These are phyloP conservation scores for Sebastes aleutianus DNA, from an alignment of 2,797 vertebrate genomes.

Conservation along the genomic window DNA sequence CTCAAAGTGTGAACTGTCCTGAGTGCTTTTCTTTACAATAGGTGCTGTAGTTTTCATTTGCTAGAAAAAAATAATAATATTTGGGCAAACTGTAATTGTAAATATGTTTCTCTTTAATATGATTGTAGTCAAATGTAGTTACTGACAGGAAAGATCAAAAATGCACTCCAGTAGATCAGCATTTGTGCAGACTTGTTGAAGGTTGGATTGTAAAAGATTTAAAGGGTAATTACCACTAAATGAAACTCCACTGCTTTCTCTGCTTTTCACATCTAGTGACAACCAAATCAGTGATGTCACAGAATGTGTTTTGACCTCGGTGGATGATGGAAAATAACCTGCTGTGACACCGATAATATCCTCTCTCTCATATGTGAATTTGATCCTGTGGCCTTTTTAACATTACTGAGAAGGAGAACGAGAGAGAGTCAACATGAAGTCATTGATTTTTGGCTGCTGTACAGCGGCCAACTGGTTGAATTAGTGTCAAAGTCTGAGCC, in stretches of 20 bases:
- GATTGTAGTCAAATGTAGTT: not conserved
- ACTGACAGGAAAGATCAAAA: not conserved
- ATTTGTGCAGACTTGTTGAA: not conserved
- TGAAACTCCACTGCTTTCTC: not conserved
- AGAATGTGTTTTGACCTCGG: not conserved
- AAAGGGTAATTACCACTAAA: not conserved
- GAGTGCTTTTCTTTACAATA: not conserved
- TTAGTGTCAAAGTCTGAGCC: conserved; percentile 40
- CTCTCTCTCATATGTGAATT: not conserved
- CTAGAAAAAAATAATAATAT: not conserved
- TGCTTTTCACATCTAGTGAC: not conserved
- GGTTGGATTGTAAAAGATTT: not conserved
- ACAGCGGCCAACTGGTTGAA: not conserved
- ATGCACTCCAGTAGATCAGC: not conserved
- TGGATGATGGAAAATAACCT: not conserved
- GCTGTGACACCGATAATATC: not conserved
- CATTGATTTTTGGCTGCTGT: conserved; percentile 33
- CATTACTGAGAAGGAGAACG: not conserved
- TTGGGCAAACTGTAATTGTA: not conserved
- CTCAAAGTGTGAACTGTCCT: not conserved
- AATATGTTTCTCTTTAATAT: not conserved
- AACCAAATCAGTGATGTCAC: not conserved
- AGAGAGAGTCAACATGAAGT: not conserved
- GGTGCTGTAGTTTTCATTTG: no score
- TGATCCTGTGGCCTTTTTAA: not conserved